Conservation (phyloP, 2,113 vertebrate genomes). For the Malurus cyaneus region DNA sequence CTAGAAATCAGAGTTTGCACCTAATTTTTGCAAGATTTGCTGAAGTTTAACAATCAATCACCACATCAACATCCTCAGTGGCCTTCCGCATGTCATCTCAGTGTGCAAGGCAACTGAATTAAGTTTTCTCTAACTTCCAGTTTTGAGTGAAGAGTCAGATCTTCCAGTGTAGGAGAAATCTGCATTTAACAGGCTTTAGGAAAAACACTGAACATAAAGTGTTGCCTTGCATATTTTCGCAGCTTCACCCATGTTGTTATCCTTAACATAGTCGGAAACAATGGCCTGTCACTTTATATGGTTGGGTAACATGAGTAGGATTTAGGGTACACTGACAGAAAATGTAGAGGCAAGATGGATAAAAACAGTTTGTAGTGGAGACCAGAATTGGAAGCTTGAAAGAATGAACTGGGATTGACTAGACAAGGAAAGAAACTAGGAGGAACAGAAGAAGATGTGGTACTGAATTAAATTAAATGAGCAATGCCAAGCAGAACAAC, state of each 20-base stretch:
- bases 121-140: background rate
- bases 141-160: background rate
- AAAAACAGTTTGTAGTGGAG: background rate
- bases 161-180: background rate
- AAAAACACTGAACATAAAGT: background rate
- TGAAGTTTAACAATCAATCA: background rate
- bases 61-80: background rate
- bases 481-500: background rate
- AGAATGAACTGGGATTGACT: background rate
- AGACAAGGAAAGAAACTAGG: background rate
- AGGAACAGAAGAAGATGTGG: background rate
- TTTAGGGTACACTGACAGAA: background rate
- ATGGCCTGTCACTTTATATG: background rate
- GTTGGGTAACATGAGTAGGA: background rate
- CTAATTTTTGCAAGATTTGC: background rate
- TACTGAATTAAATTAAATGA: background rate
- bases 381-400: background rate
- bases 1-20: background rate
- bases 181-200: background rate
- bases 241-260: background rate
- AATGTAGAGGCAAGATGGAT: background rate
- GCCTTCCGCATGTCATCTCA: background rate
- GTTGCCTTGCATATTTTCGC: background rate
- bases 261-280: background rate
- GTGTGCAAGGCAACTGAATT: background rate